These are phyloP conservation scores for Rhinogobio ventralis DNA, from an alignment of 2,797 vertebrate species.

Conservation along the genomic window DNA sequence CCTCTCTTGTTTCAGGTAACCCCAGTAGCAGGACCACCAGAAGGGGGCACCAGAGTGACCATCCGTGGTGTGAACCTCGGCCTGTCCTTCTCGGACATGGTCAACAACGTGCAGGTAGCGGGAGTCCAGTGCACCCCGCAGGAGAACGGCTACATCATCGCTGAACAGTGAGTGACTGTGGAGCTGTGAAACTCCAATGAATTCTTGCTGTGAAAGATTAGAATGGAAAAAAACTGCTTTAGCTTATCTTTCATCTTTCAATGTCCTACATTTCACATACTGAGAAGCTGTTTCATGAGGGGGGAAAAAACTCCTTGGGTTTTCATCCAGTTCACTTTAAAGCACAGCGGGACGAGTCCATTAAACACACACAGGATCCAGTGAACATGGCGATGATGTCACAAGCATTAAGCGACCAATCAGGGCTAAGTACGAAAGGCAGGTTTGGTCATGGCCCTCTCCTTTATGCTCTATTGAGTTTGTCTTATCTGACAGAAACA, in stretches of 20 bases:
- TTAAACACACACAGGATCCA: conserved; percentile 36
- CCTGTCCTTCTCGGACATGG: conserved; percentile 94
- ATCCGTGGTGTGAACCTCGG: conserved; percentile 95
- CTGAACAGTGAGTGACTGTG: conserved; percentile 90
- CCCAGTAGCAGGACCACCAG: conserved; percentile 92
- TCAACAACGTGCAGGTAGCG: conserved; percentile 91
- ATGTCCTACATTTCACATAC: conserved; percentile 44
- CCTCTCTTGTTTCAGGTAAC: conserved; percentile 81
- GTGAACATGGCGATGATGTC: conserved; percentile 34
- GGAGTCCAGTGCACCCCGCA: conserved; percentile 90
- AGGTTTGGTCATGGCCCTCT: conserved; percentile 15
- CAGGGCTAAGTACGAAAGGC: conserved; percentile 19
- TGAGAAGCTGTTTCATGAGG: conserved; percentile 18
- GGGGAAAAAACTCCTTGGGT: background rate
- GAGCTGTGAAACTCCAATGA: background rate
- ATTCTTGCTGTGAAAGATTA: conserved; percentile 17
- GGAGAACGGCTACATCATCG: conserved; percentile 91
- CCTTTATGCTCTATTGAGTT: conserved; percentile 42
- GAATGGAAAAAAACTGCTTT: conserved; percentile 21
- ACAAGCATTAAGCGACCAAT: conserved; percentile 39
- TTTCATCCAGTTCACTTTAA: conserved; percentile 35
- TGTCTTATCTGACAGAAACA: conserved; percentile 49
- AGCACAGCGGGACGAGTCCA: conserved; percentile 32
- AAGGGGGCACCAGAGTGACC: conserved; percentile 95
- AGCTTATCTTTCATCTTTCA: conserved; percentile 48